These are phyloP conservation scores for Abramis brama DNA, from an alignment of 2,113 vertebrate genomes.

Conservation along the genomic window DNA sequence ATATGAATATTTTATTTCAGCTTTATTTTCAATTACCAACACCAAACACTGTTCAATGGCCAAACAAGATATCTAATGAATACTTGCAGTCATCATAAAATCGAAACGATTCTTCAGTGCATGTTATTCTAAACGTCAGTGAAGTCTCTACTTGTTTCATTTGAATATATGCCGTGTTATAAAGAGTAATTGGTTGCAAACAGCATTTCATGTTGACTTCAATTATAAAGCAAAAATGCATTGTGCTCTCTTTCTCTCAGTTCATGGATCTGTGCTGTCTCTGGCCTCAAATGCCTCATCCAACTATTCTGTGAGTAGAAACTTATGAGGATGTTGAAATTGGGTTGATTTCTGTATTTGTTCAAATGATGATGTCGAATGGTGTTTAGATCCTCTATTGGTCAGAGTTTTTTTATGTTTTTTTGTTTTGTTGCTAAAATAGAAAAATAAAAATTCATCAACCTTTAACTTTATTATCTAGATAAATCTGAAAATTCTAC, in stretches of 20 bases:
- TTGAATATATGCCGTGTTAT: too few relatives aligned
- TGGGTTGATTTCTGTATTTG: not conserved
- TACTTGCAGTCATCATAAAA: too few relatives aligned
- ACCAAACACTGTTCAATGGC: too few relatives aligned
- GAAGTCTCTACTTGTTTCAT: too few relatives aligned
- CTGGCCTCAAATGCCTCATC: constrained; percentile 97
- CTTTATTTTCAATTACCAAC: not conserved
- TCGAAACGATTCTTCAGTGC: not conserved
- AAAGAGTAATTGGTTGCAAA: not conserved
- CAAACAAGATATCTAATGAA: not conserved
- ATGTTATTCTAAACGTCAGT: not conserved
- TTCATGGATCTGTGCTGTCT: constrained; percentile 95
- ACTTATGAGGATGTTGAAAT: not conserved
- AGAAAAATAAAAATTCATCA: not conserved
- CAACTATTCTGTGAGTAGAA: constrained; percentile 91
- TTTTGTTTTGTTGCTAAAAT: not conserved
- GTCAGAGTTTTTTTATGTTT: too few relatives aligned
- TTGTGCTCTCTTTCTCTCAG: constrained; percentile 73
- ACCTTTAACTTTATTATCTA: not conserved
- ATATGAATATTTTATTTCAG: not conserved
- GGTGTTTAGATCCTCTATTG: not conserved
- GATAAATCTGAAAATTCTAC: not conserved
- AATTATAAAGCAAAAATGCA: not conserved
- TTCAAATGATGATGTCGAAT: not conserved
- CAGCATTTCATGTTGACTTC: not conserved